Conservation (phyloP, 2,797 vertebrate species). For the Acipenser transmontanus region DNA sequence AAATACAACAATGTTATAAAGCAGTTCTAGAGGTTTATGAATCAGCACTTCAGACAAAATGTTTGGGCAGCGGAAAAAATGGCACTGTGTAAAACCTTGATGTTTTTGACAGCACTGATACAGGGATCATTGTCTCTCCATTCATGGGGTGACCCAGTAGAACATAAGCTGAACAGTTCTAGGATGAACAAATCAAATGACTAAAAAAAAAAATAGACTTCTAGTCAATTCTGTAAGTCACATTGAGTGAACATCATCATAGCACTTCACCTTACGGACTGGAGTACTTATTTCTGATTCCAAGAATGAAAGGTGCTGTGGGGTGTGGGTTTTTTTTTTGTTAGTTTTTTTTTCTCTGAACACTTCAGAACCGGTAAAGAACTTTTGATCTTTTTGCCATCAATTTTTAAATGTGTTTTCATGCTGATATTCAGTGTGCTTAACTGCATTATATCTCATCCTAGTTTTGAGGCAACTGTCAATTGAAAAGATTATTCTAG, state of each 20-base stretch:
- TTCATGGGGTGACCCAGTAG: background rate
- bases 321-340: no score
- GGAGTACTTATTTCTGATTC: no score
- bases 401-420: background rate
- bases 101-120: background rate
- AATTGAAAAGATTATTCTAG: background rate
- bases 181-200: background rate
- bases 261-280: no score
- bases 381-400: background rate
- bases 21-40: background rate
- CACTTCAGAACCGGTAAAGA: no score
- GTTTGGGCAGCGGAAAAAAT: conserved; percentile 4
- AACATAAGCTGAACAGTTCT: background rate
- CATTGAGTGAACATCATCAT: no score
- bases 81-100: conserved; percentile 3
- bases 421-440: background rate
- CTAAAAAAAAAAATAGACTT: background rate
- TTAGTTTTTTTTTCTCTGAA: no score
- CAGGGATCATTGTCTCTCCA: background rate
- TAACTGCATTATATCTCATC: background rate
- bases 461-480: conserved; percentile 4
- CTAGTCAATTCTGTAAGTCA: no score
- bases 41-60: background rate
- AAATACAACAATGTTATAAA: background rate
- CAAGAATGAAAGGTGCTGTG: no score